Percentiles rank a stretch among this genome's conserved stretches.
Conservation (phyloP, 2,113 vertebrate genomes). For the Triplophysa dalaica region DNA sequence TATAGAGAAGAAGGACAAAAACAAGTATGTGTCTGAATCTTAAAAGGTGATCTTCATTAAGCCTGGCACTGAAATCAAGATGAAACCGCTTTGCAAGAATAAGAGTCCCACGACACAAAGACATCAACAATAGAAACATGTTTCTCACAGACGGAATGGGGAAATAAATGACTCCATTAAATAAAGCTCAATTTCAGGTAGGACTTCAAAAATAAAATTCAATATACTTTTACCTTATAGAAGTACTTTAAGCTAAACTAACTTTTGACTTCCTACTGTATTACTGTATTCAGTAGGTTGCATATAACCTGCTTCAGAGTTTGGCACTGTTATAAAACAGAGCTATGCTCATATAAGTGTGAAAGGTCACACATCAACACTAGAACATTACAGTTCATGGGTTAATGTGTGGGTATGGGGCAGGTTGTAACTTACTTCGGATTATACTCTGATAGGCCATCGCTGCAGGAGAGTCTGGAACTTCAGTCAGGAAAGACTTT, state of each 20-base stretch:
- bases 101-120: not conserved
- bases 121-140: not conserved
- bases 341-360: too few species aligned
- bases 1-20: not conserved
- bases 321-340: too few species aligned
- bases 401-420: not conserved
- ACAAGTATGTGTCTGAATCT: not conserved
- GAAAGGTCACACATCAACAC: not conserved
- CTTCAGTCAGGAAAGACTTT: constrained; percentile 81
- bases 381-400: not conserved
- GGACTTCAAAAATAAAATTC: too few species aligned
- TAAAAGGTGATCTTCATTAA: not conserved
- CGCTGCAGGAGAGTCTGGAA: constrained; percentile 84
- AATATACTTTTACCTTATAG: too few species aligned
- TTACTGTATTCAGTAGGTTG: too few species aligned
- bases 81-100: not conserved
- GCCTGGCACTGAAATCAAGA: not conserved
- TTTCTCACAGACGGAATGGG: not conserved
- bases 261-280: too few species aligned
- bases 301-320: too few species aligned
- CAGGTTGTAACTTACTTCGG: constrained; percentile 78
- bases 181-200: not conserved
- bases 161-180: not conserved
- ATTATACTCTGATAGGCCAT: constrained; percentile 81
- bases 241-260: too few species aligned